These are phyloP conservation scores for Ceramica pisi DNA, from an alignment of 2,888 invertebrate species.

Conservation along the genomic window DNA sequence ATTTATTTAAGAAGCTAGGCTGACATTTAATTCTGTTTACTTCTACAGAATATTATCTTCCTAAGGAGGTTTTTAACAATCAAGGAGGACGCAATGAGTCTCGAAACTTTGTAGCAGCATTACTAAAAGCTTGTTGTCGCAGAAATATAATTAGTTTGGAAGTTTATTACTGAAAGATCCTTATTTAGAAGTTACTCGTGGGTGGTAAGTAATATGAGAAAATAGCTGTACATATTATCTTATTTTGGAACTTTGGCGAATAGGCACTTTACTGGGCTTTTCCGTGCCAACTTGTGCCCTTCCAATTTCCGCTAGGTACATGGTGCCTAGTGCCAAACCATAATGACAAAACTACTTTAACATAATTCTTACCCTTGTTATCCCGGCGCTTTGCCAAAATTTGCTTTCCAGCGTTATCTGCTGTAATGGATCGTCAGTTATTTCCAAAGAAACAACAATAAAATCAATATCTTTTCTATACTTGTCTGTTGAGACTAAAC, in stretches of 20 bases:
- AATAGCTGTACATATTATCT: neutral
- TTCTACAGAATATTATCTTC: conserved; percentile 5
- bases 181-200: conserved; percentile 34
- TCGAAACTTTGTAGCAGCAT: conserved; percentile 15
- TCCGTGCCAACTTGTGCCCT: conserved; percentile 23
- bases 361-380: neutral
- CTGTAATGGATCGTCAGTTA: neutral
- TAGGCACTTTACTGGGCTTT: conserved; percentile 18
- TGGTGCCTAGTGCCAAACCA: conserved; percentile 35
- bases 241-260: conserved; percentile 18
- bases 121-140: conserved; percentile 7
- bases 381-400: conserved; percentile 27
- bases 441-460: conserved; percentile 13
- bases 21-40: conserved; percentile 39
- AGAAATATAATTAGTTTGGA: conserved; percentile 32
- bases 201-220: conserved; percentile 13
- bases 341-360: conserved; percentile 36
- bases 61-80: conserved; percentile 23
- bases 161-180: conserved; percentile 18
- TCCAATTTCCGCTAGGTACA: conserved; percentile 8
- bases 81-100: conserved; percentile 10
- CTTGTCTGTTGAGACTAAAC: conserved; percentile 14
- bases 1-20: conserved; percentile 35
- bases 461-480: conserved; percentile 14
- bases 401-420: conserved; percentile 11